Evolutionary conservation across 2,888 invertebrate genomes (phyloP), one percentile per base, ranked within the genome.

Genomic region (Drosophila pegasa): DNA sequence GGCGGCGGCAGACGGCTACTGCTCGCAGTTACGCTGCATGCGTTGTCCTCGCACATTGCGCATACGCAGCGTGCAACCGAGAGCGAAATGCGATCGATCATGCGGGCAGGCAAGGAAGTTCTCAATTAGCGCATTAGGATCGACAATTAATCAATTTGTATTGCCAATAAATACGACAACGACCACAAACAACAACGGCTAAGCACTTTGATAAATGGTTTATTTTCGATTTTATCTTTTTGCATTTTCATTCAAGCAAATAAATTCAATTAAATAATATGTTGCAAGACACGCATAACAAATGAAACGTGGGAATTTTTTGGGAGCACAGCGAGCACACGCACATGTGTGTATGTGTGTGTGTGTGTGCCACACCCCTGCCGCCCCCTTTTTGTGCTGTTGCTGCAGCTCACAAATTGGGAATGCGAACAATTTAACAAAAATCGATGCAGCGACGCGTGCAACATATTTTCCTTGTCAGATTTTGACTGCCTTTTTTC

Each of bases 91-190:
- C 12, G 50, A 56, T 55, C 62, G 74, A 73, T 78, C 75, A 70
- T 27, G 60, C 69, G 41, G 38, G 35, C 33, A 5, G 63, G 29
- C 57, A 45, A 29, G 45, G 29, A 58, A 55, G 69, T 75, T 78
- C 79, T 72, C 65, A 58, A 35, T 56, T 56, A 29, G 27, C 66
- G 54, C 62, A 59, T 51, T 58, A 43, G 37, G 60, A 47, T 55
- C 43, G 25, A 20, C 74, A 81, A 84, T 88, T 77, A 81, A 88
- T 81, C 83, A 88, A 86, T 86, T 85, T 88, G 84, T 85, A 80
- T 79, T 83, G 80, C 87, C 76, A 87, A 87, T 87, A 89, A 85
- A 85, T 87, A 79, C 64, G 89, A 86, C 68, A 68, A 57, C 33
- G 45, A 35, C n/a, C 29, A 33, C 41, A 61, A 50, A 41, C 20